Evolutionary conservation across 2,888 invertebrate species (phyloP).

Genomic region (Allophyes oxyacanthae): DNA sequence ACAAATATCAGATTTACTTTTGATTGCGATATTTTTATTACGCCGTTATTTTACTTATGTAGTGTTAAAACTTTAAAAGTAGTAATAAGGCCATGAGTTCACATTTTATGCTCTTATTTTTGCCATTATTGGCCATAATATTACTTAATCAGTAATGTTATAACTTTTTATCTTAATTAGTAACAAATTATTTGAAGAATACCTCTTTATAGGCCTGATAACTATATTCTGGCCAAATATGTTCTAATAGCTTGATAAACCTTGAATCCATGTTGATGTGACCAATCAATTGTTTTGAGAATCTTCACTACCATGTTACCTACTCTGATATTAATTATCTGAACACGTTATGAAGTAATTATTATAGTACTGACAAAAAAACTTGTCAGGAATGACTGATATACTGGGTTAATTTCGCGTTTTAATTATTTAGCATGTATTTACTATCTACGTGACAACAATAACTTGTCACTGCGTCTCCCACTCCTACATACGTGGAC

Average conservation of each 20-base stretch:
- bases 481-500: too few species aligned
- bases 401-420: conserved; percentile 36
- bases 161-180: background rate
- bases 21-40: conserved; percentile 40
- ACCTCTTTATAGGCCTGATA: conserved; percentile 1
- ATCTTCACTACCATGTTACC: conserved; percentile 33
- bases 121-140: background rate
- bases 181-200: background rate
- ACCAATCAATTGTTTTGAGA: conserved; percentile 31
- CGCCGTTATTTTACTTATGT: conserved; percentile 25
- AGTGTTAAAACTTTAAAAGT: conserved; percentile 10
- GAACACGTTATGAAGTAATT: conserved; percentile 27
- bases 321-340: conserved; percentile 44
- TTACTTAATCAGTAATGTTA: background rate
- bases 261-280: conserved; percentile 9
- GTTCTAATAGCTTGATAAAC: conserved; percentile 12
- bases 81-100: conserved; percentile 2
- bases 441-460: too few species aligned
- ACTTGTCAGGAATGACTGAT: conserved; percentile 47
- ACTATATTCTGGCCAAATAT: conserved; percentile 1
- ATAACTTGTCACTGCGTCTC: too few species aligned
- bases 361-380: conserved; percentile 25
- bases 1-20: conserved; percentile 28
- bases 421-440: conserved; percentile 8
- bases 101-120: background rate